Evolutionary conservation across 2,113 vertebrate genomes (phyloP), one percentile per base, ranked within the genome.

Genomic region (Hemiprocne comata): DNA sequence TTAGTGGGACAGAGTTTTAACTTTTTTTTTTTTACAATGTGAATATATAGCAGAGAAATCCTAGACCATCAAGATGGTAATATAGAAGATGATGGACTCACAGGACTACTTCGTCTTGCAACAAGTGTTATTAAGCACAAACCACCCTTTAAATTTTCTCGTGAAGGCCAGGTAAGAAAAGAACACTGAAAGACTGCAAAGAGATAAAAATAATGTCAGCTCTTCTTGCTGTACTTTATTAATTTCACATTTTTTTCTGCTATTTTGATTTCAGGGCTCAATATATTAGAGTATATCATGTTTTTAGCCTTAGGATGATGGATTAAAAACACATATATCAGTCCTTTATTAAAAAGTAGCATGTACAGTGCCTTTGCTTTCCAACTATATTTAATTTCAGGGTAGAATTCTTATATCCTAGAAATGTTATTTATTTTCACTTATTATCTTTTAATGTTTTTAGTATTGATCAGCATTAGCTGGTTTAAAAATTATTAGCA

Each of bases 71-170:
- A 99, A 87, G 99, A 99, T 77, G 99, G 99, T 20, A 98, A 98
- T n/a, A 85, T 99, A 48, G 99, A 99, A 97, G 99, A 99, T 73
- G 99, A 99, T 79, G 99, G 99, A 4, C 98, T 99, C 91, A 99
- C 99, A 0, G 99, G 99, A 24, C 98, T 99, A 7, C 97, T 99
- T 51, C 98, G 99, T 13, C 98, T 99, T 25, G 99, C 99, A 84
- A 99, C 99, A 67, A 99, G 99, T 64, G 99, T 99, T 46, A 98
- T 99, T 93, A 99, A 99, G 96, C 99, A 99, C 98, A 99, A 99
- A 72, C 99, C 99, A 14, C 99, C 99, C 20, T 99, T 99, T 95
- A 99, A 99, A 85, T 99, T 99, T 97, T 99, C 99, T 58, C 98
- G 99, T 1, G 99, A 99, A 97, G 99, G 99, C 79, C 99, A 98